phyloP scores from a whole-genome alignment of 1,140 invertebrate genomes.

The Gryllus bimaculatus region DNA sequence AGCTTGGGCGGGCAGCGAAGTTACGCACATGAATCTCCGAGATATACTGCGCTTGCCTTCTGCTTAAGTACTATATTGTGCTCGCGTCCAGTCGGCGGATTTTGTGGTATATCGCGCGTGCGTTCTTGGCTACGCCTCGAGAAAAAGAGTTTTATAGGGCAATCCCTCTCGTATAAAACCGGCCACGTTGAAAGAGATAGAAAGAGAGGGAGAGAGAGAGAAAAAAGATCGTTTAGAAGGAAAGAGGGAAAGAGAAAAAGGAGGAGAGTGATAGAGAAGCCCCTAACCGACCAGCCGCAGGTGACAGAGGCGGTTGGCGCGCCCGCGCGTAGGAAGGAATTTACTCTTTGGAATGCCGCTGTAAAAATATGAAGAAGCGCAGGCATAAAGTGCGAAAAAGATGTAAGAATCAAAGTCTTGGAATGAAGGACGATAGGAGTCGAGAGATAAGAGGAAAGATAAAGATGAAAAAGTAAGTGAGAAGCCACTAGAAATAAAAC shows the following conservation, averaged over 20 bases:
- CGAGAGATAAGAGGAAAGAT: background rate
- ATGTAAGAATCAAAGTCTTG: slow-evolving; percentile 1
- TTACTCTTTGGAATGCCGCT: background rate
- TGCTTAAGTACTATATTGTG: background rate
- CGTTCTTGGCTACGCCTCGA: background rate
- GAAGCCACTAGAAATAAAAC: background rate
- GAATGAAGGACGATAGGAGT: background rate
- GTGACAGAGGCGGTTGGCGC: background rate
- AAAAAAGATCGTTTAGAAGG: background rate
- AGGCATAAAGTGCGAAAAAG: background rate
- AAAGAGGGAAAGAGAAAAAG: background rate
- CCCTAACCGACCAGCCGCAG: background rate
- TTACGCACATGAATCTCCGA: slow-evolving; percentile 1
- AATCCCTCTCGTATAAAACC: background rate
- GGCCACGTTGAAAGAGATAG: background rate
- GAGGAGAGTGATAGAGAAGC: background rate
- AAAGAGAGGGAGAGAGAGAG: background rate
- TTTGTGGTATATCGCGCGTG: background rate
- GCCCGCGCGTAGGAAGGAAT: background rate
- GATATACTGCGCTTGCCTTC: background rate
- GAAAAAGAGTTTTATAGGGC: background rate
- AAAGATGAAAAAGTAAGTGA: background rate
- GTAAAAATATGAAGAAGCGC: background rate
- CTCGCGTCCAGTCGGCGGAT: background rate
- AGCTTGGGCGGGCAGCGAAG: background rate